A percentile compares a stretch with the other conserved stretches of the same genome.
Evolutionary conservation across 2,888 invertebrate genomes (phyloP).

Genomic region (Coremacera marginata): DNA sequence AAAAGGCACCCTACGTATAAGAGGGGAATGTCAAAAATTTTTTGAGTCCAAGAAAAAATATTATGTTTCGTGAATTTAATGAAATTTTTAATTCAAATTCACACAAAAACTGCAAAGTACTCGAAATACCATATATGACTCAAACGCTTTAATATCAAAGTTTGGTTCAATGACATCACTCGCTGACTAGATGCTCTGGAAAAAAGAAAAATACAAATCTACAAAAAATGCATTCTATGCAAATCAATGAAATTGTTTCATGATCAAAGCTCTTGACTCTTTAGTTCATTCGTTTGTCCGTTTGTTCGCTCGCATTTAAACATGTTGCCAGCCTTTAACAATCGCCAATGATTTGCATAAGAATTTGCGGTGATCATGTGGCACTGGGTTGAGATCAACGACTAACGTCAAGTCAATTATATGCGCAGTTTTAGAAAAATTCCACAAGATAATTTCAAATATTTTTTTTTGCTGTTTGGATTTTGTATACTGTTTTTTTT

Average conservation of each 20-base stretch:
- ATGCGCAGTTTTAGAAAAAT: slow-evolving; percentile 59
- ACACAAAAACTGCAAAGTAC: no score
- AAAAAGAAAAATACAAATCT: neutral
- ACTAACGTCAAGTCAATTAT: slow-evolving; percentile 53
- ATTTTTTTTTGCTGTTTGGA: slow-evolving; percentile 8
- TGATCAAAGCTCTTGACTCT: slow-evolving; percentile 1
- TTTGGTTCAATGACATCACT: no score
- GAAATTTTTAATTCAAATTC: no score
- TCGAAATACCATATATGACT: no score
- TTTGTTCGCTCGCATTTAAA: slow-evolving; percentile 49
- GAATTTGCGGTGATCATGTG: slow-evolving; percentile 27
- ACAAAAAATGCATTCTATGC: slow-evolving; percentile 31
- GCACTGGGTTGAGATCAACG: neutral
- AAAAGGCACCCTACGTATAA: no score
- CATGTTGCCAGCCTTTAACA: slow-evolving; percentile 42
- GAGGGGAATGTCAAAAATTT: no score
- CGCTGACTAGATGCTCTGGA: no score
- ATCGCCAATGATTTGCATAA: slow-evolving; percentile 33
- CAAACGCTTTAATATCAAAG: no score
- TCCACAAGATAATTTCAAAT: slow-evolving; percentile 59
- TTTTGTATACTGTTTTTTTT: neutral
- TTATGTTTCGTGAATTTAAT: no score
- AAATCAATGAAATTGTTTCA: slow-evolving; percentile 20
- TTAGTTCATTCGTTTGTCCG: slow-evolving; percentile 21
- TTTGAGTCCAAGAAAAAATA: no score